Conservation (phyloP, 2,888 invertebrate genomes). For the Sericinus montela region DNA sequence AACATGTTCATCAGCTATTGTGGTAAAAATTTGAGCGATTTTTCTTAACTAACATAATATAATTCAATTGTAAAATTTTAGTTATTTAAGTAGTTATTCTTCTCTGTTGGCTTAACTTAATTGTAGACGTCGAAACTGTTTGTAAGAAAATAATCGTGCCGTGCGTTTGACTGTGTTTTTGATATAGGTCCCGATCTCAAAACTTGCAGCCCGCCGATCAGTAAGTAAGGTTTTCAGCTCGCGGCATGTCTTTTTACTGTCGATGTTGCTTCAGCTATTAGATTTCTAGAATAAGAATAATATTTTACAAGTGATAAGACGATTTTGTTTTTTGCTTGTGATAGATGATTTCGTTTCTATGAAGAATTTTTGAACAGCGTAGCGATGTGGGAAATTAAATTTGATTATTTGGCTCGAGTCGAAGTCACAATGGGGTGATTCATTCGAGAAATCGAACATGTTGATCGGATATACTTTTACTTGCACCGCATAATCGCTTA, state of each 20-base stretch:
- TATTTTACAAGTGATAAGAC: slow-evolving; percentile 23
- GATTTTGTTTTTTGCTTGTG: slow-evolving; percentile 52
- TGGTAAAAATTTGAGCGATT: slow-evolving; percentile 61
- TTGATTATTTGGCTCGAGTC: slow-evolving; percentile 45
- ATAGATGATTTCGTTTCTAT: slow-evolving; percentile 32
- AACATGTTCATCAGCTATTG: slow-evolving; percentile 55
- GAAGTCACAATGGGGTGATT: slow-evolving; percentile 45
- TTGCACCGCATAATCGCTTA: slow-evolving; percentile 25
- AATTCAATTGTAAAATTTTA: slow-evolving; percentile 45
- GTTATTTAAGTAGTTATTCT: slow-evolving; percentile 42
- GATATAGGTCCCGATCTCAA: slow-evolving; percentile 79
- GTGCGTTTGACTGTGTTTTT: slow-evolving; percentile 77
- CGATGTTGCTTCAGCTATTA: slow-evolving; percentile 62
- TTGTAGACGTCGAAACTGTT: slow-evolving; percentile 45
- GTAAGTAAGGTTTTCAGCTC: slow-evolving; percentile 73
- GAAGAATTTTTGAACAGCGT: slow-evolving; percentile 27
- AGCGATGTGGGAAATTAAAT: slow-evolving; percentile 49
- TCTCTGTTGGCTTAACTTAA: slow-evolving; percentile 40
- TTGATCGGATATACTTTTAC: slow-evolving; percentile 15
- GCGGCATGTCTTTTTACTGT: slow-evolving; percentile 64
- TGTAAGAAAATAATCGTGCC: slow-evolving; percentile 58
- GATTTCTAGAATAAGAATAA: slow-evolving; percentile 62
- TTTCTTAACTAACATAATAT: slow-evolving; percentile 62
- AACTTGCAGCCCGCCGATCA: slow-evolving; percentile 76
- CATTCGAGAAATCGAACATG: slow-evolving; percentile 28